Evolutionary conservation across 2,888 invertebrate species (phyloP), one percentile per base, ranked within the genome.

Genomic region (Ommatoiulus sabulosus): DNA sequence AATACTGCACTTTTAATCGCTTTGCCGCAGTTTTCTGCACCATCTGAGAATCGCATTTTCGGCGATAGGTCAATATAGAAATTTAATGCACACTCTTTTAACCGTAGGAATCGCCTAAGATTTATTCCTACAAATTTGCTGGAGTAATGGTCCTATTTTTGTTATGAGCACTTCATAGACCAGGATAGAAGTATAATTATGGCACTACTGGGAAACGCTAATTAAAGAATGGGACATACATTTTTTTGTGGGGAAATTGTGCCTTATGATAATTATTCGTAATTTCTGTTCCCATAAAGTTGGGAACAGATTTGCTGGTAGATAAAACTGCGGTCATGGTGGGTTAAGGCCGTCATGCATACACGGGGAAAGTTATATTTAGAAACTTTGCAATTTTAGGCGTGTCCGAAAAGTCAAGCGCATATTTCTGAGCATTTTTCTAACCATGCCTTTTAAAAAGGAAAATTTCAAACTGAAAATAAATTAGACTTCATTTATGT

Each of bases 101-200:
- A 35, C 12, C 7, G n/a, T 72, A 72, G 72, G 24, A 24, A 72
- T 1, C 24, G 8, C 24, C 24, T n/a, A 63, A 20, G 72, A 8
- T 10, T 24, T 24, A 24, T n/a, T 7, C 72, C 24, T 72, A 24
- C 1, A 24, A 80, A 24, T 80, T 35, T 80, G 80, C 35, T 43
- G 80, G 24, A 43, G 24, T 80, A 43, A 80, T 80, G 80, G 35
- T 80, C 35, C 80, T 35, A 80, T 80, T 80, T 80, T 80, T 24
- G 12, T 20, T 80, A 80, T 3, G 35, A 80, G 35, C 80, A 80
- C 80, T 20, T 24, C 3, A 35, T 80, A 43, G 24, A 80, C 10
- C 80, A 80, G 80, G 80, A 80, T 80, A 80, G 24, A 52, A 43
- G 12, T 80, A 35, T 35, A 35, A 35, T 80, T 80, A 80, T 8